phyloP scores from a whole-genome alignment of 2,888 invertebrate species.

The Acrocyrtus sp. region DNA sequence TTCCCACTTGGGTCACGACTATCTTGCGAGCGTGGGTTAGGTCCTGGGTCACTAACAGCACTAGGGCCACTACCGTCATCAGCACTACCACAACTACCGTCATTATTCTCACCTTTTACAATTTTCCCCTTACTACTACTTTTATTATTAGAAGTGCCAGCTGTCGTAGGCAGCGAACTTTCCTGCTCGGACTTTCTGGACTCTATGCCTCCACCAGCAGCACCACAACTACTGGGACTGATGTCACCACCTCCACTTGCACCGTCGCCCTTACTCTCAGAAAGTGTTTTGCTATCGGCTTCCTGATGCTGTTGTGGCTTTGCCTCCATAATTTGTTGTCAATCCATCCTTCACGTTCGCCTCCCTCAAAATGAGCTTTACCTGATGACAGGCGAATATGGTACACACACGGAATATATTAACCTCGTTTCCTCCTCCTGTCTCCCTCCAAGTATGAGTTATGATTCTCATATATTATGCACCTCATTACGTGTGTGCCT shows the following conservation, averaged over 20 bases:
- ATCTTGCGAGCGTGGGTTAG: constrained; percentile 42
- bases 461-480: not conserved
- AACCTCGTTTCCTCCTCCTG: constrained; percentile 22
- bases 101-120: constrained; percentile 27
- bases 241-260: not conserved
- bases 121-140: constrained; percentile 1
- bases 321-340: constrained; percentile 48
- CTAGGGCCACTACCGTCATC: constrained; percentile 41
- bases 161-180: too few relatives aligned
- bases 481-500: too few relatives aligned
- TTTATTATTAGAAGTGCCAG: not conserved
- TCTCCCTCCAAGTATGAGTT: not conserved
- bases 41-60: constrained; percentile 49
- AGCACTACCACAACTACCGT: constrained; percentile 34
- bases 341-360: constrained; percentile 33
- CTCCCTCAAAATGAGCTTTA: constrained; percentile 33
- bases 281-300: constrained; percentile 40
- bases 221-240: too few relatives aligned
- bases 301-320: constrained; percentile 45
- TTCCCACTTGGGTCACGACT: constrained; percentile 39
- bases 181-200: too few relatives aligned
- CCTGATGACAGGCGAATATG: constrained; percentile 27
- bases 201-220: constrained; percentile 13
- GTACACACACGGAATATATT: constrained; percentile 10
- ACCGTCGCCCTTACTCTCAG: constrained; percentile 14